Evolutionary conservation across 2,888 invertebrate species (phyloP).

Genomic region (Tetranychus truncatus): DNA sequence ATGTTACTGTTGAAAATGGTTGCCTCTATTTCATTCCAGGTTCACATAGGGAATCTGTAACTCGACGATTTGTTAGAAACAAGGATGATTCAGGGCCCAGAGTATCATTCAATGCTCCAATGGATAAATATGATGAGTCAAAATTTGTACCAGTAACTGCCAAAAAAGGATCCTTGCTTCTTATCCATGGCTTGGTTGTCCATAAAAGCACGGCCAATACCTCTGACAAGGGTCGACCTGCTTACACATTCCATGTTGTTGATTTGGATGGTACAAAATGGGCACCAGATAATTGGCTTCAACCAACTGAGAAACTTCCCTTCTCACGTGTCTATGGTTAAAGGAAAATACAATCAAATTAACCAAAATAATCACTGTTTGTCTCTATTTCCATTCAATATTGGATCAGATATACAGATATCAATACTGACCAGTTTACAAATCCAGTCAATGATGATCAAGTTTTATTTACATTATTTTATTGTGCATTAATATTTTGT

Average conservation of each 20-base stretch:
- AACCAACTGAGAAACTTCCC: constrained; percentile 19
- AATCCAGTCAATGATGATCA: too few species aligned
- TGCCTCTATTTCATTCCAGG: constrained; percentile 80
- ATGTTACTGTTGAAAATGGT: constrained; percentile 77
- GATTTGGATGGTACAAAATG: constrained; percentile 57
- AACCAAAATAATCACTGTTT: too few species aligned
- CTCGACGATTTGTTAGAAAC: constrained; percentile 38
- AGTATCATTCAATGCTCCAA: constrained; percentile 48
- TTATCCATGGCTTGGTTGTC: constrained; percentile 79
- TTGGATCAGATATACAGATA: too few species aligned
- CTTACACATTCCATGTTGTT: constrained; percentile 84
- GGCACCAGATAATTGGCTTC: constrained; percentile 54
- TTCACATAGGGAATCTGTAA: constrained; percentile 64
- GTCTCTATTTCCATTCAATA: too few species aligned
- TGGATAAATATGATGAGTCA: constrained; percentile 38
- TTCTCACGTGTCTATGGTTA: background rate
- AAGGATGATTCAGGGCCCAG: constrained; percentile 42
- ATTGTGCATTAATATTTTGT: too few species aligned
- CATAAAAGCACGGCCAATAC: constrained; percentile 75
- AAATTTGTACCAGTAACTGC: constrained; percentile 61
- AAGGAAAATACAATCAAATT: background rate
- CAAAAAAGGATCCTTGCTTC: constrained; percentile 62
- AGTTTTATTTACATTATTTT: too few species aligned
- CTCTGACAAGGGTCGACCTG: constrained; percentile 61
- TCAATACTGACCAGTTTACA: too few species aligned